These are phyloP conservation scores for Callyntrura sp. DNA, from an alignment of 2,888 invertebrate species.

Conservation along the genomic window DNA sequence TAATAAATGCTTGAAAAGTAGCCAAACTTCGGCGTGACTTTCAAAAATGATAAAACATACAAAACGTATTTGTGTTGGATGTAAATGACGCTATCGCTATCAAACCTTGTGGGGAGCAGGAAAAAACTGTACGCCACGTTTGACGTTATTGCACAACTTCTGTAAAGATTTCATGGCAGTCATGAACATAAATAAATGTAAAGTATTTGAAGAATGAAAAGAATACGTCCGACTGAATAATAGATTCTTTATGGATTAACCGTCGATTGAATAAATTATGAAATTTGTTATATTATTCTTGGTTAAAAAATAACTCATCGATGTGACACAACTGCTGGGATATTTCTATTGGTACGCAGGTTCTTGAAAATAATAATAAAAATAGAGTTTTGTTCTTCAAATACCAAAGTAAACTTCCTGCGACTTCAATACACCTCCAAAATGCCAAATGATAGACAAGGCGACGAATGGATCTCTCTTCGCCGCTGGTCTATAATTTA, in stretches of 20 bases:
- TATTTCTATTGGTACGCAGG: not conserved
- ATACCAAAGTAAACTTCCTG: constrained; percentile 32
- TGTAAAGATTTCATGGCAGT: no score
- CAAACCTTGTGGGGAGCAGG: not conserved
- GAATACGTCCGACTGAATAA: not conserved
- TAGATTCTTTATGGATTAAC: no score
- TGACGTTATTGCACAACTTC: not conserved
- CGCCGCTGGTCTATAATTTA: not conserved
- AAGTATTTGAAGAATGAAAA: not conserved
- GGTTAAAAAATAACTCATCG: not conserved
- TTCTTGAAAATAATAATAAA: not conserved
- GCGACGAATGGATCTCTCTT: not conserved
- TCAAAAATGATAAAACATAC: constrained; percentile 29
- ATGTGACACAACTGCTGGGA: not conserved
- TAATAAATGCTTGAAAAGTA: constrained; percentile 27
- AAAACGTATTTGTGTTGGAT: constrained; percentile 20
- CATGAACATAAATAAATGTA: not conserved
- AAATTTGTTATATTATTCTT: not conserved
- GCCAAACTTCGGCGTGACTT: constrained; percentile 54
- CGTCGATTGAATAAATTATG: not conserved
- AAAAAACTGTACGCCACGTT: not conserved
- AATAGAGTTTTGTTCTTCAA: not conserved
- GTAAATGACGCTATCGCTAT: not conserved
- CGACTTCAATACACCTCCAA: constrained; percentile 16
- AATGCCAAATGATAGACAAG: not conserved